Evolutionary conservation across 2,113 vertebrate genomes (phyloP), one percentile per base, ranked within the genome.

Genomic region (Nymphicus hollandicus): DNA sequence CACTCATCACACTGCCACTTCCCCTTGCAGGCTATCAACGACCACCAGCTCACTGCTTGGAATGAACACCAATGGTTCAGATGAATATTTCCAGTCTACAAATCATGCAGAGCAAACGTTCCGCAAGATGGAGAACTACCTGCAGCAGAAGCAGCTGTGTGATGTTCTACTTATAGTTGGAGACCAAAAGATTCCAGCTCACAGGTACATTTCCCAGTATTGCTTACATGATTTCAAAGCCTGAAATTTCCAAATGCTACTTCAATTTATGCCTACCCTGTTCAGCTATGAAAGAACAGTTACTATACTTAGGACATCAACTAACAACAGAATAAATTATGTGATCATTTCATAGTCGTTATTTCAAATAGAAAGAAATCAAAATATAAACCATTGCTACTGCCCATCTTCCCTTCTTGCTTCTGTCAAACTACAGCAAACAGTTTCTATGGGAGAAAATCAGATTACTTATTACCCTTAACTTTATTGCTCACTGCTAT

Each of bases 141-240:
- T 99, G 79, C 99, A 99, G 97, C 99, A 99, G 97, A 99, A 99
- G 96, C 98, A 99, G 96, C 98, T 99, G 82, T 99, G 99, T 44
- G 99, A 99, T 17, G 99, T 99, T 58, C 98, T 99, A 35, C 98
- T 99, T 72, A 98, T 99, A 77, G 99, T 97, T 3, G 99, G 99
- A 6, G 98, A 99, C 86, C 99, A 99, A 86, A 99, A 98, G 97
- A 99, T 99, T 83, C 99, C 99, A 25, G 99, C 99, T 65, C 99
- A 99, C 97, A 98, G 99, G 99, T 99, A 96, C 47, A 2, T 17
- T 9, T 29, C 56, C 55, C 50, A 27, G 9, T 8, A 22, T 1
- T 27, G 31, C 11, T 23, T 31, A 10, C 6, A 13, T 17, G 52
- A 24, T 28, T 68, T 65, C 60, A 52, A 39, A 81, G 23, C 20